Conservation (phyloP, 2,113 vertebrate species). For the Brachypteracias leptosomus region DNA sequence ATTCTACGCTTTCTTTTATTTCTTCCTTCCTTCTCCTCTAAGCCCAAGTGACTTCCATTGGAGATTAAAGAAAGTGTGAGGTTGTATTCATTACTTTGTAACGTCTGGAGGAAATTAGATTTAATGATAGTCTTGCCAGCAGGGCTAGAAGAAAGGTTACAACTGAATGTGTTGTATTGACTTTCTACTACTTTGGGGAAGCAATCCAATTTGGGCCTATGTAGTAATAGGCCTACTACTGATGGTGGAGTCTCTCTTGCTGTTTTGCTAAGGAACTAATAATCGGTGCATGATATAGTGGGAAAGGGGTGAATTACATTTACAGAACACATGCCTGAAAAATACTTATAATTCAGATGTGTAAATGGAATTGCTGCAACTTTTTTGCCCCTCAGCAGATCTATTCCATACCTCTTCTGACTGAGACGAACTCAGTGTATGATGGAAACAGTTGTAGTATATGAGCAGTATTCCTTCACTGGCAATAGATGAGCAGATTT, state of each 20-base stretch:
- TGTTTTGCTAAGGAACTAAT: background rate
- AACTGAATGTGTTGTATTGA: background rate
- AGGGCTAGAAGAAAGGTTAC: background rate
- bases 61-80: background rate
- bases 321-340: background rate
- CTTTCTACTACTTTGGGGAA: constrained; percentile 8
- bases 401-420: background rate
- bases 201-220: background rate
- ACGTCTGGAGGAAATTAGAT: constrained; percentile 17
- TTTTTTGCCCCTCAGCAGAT: background rate
- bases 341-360: background rate
- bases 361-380: background rate
- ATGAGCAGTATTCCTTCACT: background rate
- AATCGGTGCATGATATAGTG: background rate
- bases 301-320: background rate
- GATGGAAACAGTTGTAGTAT: background rate
- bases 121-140: constrained; percentile 7
- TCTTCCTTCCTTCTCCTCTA: background rate
- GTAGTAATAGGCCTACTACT: background rate
- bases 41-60: background rate
- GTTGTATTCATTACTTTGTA: background rate
- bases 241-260: background rate
- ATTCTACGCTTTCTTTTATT: background rate
- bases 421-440: background rate
- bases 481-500: background rate